These are phyloP conservation scores for Helogale parvula DNA, from an alignment of 2,113 vertebrate species.

Conservation along the genomic window DNA sequence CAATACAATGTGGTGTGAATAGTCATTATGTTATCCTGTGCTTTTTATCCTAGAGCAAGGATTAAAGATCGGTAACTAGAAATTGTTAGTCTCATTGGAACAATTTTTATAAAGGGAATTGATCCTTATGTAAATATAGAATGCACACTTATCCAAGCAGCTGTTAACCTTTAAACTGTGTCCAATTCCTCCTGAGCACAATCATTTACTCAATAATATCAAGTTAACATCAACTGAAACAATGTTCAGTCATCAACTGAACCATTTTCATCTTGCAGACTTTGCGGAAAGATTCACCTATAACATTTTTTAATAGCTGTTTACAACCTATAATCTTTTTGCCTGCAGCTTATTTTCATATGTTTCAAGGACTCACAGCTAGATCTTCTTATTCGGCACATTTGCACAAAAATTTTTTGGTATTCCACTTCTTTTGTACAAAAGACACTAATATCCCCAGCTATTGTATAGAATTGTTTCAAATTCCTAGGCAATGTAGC, in stretches of 20 bases:
- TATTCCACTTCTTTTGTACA: not conserved
- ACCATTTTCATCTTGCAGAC: not conserved
- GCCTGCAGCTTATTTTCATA: not conserved
- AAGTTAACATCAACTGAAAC: slow-evolving; percentile 37
- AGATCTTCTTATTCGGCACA: not conserved
- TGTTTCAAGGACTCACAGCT: not conserved
- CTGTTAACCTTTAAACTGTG: slow-evolving; percentile 45
- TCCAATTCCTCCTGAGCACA: not conserved
- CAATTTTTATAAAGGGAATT: slow-evolving; percentile 24
- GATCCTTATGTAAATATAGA: slow-evolving; percentile 6
- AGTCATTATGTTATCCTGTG: not conserved
- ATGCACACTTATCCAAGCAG: not conserved
- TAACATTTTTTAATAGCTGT: not conserved
- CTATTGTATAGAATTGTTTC: not conserved
- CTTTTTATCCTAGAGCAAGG: not conserved
- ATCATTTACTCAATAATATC: slow-evolving; percentile 10
- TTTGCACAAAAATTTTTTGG: not conserved
- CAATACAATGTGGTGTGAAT: not conserved
- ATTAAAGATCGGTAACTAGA: not conserved
- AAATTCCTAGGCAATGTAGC: not conserved
- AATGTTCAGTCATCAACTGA: not conserved
- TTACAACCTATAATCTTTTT: not conserved
- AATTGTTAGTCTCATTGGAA: not conserved
- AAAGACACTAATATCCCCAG: not conserved
- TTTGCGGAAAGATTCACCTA: not conserved